Conservation (phyloP, 2,113 vertebrate genomes). For the Eulemur rufifrons region DNA sequence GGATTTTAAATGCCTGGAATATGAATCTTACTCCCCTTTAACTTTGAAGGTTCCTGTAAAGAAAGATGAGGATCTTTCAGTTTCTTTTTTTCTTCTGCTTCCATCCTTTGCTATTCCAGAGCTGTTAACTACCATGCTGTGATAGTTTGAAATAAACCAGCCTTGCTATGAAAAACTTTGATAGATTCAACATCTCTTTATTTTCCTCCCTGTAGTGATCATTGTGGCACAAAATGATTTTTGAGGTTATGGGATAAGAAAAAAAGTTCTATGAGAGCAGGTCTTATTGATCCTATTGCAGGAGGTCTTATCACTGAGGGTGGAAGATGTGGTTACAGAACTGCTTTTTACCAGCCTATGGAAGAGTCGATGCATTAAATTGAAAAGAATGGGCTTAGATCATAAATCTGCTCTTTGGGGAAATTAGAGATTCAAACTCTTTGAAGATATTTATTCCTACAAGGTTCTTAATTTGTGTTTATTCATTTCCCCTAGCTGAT, state of each 20-base stretch:
- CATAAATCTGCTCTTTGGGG: slow-evolving; percentile 67
- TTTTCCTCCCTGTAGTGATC: slow-evolving; percentile 78
- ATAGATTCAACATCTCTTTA: slow-evolving; percentile 78
- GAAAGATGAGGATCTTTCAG: slow-evolving; percentile 57
- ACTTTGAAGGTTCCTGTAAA: slow-evolving; percentile 63
- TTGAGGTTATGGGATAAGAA: slow-evolving; percentile 77
- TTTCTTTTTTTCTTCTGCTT: slow-evolving; percentile 57
- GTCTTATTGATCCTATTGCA: slow-evolving; percentile 80
- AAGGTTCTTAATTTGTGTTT: slow-evolving; percentile 78
- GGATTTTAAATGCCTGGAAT: slow-evolving; percentile 46
- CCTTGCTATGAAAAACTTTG: slow-evolving; percentile 77
- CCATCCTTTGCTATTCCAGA: slow-evolving; percentile 63
- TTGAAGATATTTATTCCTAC: slow-evolving; percentile 81
- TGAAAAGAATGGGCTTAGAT: slow-evolving; percentile 75
- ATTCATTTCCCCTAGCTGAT: slow-evolving; percentile 79
- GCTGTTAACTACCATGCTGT: slow-evolving; percentile 68
- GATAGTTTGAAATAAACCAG: slow-evolving; percentile 78
- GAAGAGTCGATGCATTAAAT: slow-evolving; percentile 72
- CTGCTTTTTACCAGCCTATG: slow-evolving; percentile 76
- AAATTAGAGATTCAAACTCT: slow-evolving; percentile 74
- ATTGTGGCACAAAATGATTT: slow-evolving; percentile 80
- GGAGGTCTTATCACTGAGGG: slow-evolving; percentile 68
- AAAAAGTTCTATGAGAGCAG: slow-evolving; percentile 73
- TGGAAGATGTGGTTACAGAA: slow-evolving; percentile 48
- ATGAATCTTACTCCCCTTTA: slow-evolving; percentile 57